phyloP scores from a whole-genome alignment of 2,113 vertebrate species.

The Cyrtonyx montezumae region DNA sequence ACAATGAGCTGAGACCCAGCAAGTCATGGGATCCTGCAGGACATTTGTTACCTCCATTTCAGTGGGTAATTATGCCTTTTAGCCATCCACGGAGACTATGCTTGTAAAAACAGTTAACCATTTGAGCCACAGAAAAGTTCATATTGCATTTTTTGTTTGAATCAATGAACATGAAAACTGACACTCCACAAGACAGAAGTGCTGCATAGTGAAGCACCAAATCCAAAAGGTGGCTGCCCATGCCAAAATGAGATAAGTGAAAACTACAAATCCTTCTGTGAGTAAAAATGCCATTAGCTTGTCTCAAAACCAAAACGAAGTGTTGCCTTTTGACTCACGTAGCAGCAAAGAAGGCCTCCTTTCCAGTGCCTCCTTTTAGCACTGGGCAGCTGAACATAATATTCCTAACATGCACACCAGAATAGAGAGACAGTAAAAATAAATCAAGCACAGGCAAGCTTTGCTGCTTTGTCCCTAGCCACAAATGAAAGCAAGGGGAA shows the following conservation, averaged over 20 bases:
- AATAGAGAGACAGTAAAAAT: not conserved
- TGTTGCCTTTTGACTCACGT: not conserved
- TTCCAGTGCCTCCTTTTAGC: not conserved
- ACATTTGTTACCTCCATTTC: constrained; percentile 35
- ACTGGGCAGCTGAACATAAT: not conserved
- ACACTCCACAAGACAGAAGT: not conserved
- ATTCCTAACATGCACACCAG: not conserved
- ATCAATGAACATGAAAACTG: not conserved
- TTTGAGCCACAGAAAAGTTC: constrained; percentile 5
- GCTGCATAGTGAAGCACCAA: not conserved
- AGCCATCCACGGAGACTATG: constrained; percentile 43
- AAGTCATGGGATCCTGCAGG: not conserved
- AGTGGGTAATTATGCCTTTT: constrained; percentile 25
- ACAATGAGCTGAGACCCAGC: not conserved
- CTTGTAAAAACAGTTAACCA: constrained; percentile 33
- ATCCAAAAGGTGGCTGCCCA: not conserved
- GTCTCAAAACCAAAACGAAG: not conserved
- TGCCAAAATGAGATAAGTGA: not conserved
- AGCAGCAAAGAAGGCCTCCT: not conserved
- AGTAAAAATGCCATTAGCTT: not conserved
- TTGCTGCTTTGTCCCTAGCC: not conserved
- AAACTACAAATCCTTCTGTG: not conserved
- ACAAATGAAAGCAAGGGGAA: not conserved
- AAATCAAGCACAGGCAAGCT: not conserved
- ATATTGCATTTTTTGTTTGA: not conserved